A percentile compares a stretch with the other conserved stretches of the same genome.
Evolutionary conservation across 2,113 vertebrate genomes (phyloP).

Genomic region (Pseudopodoces humilis): DNA sequence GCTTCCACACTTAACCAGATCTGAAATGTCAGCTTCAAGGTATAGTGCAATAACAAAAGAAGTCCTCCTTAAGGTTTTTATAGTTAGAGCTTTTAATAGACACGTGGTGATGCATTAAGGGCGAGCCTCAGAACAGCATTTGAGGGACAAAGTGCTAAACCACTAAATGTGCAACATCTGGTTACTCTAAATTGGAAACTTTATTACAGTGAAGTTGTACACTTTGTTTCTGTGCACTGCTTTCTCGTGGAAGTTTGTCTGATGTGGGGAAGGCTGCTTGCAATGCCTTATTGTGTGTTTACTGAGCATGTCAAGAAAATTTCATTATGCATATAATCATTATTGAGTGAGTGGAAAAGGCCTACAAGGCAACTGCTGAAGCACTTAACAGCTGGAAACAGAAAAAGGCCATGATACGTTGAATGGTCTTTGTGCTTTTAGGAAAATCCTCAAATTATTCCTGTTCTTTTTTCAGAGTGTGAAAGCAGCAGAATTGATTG

Average conservation of each 20-base stretch:
- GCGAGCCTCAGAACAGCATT: neutral
- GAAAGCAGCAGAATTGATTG: constrained; percentile 84
- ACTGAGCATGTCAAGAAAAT: neutral
- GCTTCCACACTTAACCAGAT: neutral
- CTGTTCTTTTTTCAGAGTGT: constrained; percentile 72
- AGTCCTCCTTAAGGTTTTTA: neutral
- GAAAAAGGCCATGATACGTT: neutral
- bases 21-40: neutral
- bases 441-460: neutral
- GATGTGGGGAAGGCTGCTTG: neutral
- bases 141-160: neutral
- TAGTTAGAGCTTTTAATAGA: neutral
- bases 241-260: neutral
- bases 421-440: neutral
- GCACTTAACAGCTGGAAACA: constrained; percentile 11
- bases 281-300: neutral
- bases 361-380: constrained; percentile 27
- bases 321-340: neutral
- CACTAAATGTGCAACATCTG: constrained; percentile 6
- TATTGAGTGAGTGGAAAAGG: neutral
- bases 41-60: neutral
- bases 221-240: neutral
- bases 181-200: neutral
- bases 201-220: neutral
- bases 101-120: neutral